Conservation (phyloP, 2,797 vertebrate species). For the Sebastes itinus region DNA sequence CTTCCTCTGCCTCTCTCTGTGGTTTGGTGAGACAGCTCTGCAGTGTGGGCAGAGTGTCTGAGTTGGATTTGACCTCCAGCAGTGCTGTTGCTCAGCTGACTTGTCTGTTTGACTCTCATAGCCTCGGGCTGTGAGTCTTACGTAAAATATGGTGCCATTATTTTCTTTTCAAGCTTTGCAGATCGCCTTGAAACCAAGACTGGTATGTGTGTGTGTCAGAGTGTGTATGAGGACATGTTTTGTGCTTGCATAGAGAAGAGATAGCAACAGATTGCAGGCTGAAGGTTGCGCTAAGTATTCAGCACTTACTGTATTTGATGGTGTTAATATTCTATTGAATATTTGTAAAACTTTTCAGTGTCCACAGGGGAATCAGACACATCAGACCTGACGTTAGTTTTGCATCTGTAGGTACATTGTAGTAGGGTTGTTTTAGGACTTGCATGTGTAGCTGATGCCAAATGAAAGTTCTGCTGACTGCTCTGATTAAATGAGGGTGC, state of each 20-base stretch:
- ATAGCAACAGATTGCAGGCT: neutral
- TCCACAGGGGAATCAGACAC: neutral
- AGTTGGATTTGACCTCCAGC: conserved; percentile 69
- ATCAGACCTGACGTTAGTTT: neutral
- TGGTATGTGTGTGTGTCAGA: neutral
- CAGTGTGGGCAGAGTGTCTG: conserved; percentile 74
- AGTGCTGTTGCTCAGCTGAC: conserved; percentile 65
- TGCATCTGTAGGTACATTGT: neutral
- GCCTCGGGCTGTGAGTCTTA: conserved; percentile 43
- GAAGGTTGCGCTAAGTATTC: neutral
- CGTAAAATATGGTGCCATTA: conserved; percentile 41
- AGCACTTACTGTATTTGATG: neutral
- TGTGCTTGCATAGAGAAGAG: neutral
- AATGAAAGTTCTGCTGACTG: neutral
- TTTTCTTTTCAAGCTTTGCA: conserved; percentile 11
- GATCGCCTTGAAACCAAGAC: conserved; percentile 12
- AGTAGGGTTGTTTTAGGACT: neutral
- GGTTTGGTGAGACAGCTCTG: conserved; percentile 65
- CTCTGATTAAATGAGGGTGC: neutral
- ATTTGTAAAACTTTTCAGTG: neutral
- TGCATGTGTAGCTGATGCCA: neutral
- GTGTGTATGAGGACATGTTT: neutral
- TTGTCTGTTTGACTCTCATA: conserved; percentile 56
- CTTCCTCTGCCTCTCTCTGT: conserved; percentile 31
- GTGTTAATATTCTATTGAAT: conserved; percentile 1